Evolutionary conservation across 2,113 vertebrate species (phyloP).

Genomic region (Stegastes partitus): DNA sequence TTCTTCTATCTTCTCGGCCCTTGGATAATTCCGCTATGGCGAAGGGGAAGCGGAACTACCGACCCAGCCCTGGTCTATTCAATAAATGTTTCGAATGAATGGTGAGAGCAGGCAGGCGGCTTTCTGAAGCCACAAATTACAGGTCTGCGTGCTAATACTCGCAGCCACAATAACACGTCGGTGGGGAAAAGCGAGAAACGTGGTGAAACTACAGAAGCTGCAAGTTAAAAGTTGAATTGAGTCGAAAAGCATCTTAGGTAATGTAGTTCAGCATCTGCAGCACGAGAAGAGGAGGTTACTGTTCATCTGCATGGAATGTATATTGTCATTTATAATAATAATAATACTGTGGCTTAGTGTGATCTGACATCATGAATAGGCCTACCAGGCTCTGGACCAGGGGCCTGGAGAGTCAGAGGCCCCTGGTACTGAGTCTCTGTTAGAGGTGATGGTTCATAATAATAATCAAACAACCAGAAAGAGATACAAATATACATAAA

Average conservation of each 20-base stretch:
- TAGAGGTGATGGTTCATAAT: no score
- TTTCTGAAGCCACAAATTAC: not conserved
- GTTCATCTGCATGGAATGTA: no score
- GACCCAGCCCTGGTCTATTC: conserved; percentile 77
- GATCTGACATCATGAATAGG: no score
- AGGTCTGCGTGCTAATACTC: not conserved
- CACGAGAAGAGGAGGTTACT: not conserved
- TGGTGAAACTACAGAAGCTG: not conserved
- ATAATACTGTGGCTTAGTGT: no score
- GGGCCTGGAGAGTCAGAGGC: no score
- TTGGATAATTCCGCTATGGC: conserved; percentile 77
- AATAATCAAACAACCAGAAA: no score
- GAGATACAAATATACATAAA: no score
- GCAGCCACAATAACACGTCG: rapidly evolving
- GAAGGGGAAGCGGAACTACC: conserved; percentile 83
- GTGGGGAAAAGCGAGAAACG: not conserved
- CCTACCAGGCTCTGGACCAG: no score
- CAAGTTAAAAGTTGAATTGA: not conserved
- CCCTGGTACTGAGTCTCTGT: no score
- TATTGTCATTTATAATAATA: no score
- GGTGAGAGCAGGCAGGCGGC: conserved; percentile 13
- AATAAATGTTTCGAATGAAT: conserved; percentile 39
- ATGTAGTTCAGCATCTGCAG: conserved; percentile 28
- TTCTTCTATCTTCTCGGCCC: conserved; percentile 65
- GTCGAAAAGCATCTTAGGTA: conserved; percentile 39